phyloP scores from a whole-genome alignment of 2,113 vertebrate genomes.

The Hippocampus abdominalis region DNA sequence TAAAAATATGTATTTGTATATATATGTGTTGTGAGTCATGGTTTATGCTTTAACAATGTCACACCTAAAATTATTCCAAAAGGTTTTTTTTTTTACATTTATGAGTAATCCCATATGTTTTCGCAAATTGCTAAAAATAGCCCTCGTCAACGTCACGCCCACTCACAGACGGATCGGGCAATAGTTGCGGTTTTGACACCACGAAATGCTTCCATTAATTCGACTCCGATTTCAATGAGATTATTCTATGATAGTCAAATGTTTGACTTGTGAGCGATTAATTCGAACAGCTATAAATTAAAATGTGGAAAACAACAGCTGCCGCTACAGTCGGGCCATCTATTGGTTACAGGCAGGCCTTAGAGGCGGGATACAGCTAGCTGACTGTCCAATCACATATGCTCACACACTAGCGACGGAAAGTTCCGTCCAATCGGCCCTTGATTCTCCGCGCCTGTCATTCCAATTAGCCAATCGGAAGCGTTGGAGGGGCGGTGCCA shows the following conservation, averaged over 20 bases:
- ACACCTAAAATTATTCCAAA: background rate
- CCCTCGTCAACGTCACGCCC: constrained; percentile 61
- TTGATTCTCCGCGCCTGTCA: constrained; percentile 3
- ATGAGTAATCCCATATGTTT: constrained; percentile 56
- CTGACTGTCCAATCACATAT: constrained; percentile 55
- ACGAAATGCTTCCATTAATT: constrained; percentile 8
- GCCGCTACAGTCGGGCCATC: constrained; percentile 21
- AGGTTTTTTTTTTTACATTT: background rate
- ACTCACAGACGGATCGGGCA: constrained; percentile 58
- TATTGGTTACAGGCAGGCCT: constrained; percentile 46
- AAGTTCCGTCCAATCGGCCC: constrained; percentile 47
- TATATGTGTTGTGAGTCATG: constrained; percentile 9
- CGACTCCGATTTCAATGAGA: background rate
- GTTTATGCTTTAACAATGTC: background rate
- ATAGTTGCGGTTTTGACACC: constrained; percentile 37
- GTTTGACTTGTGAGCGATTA: background rate
- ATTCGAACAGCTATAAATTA: constrained; percentile 2
- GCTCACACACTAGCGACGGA: constrained; percentile 22
- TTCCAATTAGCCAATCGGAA: constrained; percentile 43
- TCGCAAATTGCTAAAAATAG: constrained; percentile 76
- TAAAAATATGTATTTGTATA: constrained; percentile 62
- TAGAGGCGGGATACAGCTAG: constrained; percentile 43
- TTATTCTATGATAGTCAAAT: background rate
- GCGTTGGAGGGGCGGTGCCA: constrained; percentile 34
- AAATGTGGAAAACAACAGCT: constrained; percentile 27